Conservation (phyloP, 2,797 vertebrate species). For the Xiphorhynchus erythropygius region DNA sequence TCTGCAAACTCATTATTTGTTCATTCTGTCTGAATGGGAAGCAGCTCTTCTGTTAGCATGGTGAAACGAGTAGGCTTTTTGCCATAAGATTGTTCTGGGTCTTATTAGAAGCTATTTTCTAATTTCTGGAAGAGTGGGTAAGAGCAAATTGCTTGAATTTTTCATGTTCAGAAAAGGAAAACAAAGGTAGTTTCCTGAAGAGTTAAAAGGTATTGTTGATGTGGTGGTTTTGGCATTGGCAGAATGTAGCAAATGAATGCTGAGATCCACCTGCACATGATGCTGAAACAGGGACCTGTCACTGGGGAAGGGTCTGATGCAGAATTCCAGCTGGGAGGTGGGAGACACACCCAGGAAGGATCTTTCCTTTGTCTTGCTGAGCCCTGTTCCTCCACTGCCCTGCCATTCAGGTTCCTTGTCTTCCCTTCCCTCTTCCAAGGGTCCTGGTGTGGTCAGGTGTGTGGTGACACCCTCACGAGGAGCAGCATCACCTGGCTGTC, state of each 20-base stretch:
- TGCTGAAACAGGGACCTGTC: not conserved
- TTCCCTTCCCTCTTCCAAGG: not conserved
- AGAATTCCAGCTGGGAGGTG: not conserved
- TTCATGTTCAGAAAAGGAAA: not conserved
- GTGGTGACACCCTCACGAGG: not conserved
- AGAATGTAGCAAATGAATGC: not conserved
- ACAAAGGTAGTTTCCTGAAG: not conserved
- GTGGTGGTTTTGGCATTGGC: not conserved
- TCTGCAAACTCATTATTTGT: slow-evolving; percentile 42
- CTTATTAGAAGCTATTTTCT: slow-evolving; percentile 26
- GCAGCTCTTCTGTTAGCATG: not conserved
- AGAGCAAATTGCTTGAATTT: slow-evolving; percentile 11
- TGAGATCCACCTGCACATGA: not conserved
- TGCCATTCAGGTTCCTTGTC: not conserved
- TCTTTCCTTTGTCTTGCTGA: not conserved
- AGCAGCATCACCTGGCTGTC: not conserved
- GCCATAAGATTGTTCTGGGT: not conserved
- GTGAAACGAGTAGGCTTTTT: slow-evolving; percentile 8
- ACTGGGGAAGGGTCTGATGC: not conserved
- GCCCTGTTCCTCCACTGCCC: not conserved
- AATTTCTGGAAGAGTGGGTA: slow-evolving; percentile 16
- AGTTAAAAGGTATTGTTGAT: not conserved
- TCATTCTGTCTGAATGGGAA: slow-evolving; percentile 42
- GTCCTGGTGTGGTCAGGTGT: not conserved
- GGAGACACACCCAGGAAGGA: not conserved